Evolutionary conservation across 2,113 vertebrate genomes (phyloP).

Genomic region (Dicentrarchus labrax): DNA sequence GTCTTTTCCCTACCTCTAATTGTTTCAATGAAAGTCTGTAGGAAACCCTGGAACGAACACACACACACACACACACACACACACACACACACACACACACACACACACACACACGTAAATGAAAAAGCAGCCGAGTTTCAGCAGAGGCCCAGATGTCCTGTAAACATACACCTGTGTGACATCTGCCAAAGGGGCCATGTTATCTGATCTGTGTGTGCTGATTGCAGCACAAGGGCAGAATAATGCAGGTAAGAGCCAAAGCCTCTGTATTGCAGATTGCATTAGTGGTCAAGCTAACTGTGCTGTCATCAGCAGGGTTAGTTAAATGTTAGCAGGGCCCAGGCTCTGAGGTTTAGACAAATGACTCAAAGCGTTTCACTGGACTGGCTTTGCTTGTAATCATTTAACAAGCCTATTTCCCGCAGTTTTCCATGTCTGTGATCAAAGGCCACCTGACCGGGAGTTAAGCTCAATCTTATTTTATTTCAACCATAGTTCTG

Average conservation of each 20-base stretch:
- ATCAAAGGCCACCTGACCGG: slow-evolving; percentile 10
- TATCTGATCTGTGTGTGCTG: slow-evolving; percentile 48
- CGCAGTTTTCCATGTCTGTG: neutral
- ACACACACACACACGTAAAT: neutral
- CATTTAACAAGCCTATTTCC: neutral
- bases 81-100: fast-evolving
- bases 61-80: neutral
- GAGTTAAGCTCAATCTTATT: neutral
- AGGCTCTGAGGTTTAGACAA: neutral
- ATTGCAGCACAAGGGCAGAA: neutral
- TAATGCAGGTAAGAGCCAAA: slow-evolving; percentile 6
- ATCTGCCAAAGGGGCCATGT: slow-evolving; percentile 53
- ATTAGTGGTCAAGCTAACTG: neutral
- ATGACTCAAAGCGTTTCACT: neutral
- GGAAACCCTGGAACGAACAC: slow-evolving; percentile 12
- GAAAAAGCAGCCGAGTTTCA: slow-evolving; percentile 28
- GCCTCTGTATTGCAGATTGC: slow-evolving; percentile 23
- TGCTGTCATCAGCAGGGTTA: slow-evolving; percentile 37
- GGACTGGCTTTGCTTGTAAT: slow-evolving; percentile 7
- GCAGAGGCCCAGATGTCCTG: slow-evolving; percentile 47
- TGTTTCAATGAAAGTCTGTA: neutral
- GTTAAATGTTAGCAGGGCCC: slow-evolving; percentile 38
- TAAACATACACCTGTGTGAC: slow-evolving; percentile 63
- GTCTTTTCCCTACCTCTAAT: neutral
- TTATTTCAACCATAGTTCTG: neutral